Base-by-base conservation (phyloP, 1,140 invertebrate genomes). In the Megalonaias nervosa region DNA sequence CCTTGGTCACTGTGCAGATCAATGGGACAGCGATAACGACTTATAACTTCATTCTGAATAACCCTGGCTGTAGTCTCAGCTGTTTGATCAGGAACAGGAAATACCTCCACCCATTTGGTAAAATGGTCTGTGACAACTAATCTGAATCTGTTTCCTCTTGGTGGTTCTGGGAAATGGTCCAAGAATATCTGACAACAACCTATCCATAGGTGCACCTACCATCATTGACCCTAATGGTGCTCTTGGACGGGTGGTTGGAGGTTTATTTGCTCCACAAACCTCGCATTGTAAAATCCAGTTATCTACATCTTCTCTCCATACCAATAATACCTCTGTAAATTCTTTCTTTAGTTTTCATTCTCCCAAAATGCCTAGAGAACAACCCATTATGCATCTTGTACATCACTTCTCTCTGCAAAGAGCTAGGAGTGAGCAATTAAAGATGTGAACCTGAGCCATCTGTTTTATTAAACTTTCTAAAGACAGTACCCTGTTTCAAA, bases 311-410 rank as follows among this genome's bases (percentile, higher is more conserved):
- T 75, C 31, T 38, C 69, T 31, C 59, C 56, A 56, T 56, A 73
- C 71, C 71, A 73, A 23, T 73, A 73, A n/a, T 73, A 73, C 14
- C 67, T 38, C 38, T 69, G 66, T 21, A 55, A 3, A 69, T 55
- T 31, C 60, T 68, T 55, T 68, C 74, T 69, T 75, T 75, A 14
- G 74, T 75, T 62, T 69, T 68, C 4, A 38, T 67, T 14, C 68
- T 67, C 1, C 74, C 74, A 13, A 75, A 55, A 58, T 75, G 74
- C 23, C 74, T 65, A 11, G 74, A 68, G 31, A n/a, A n/a, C 23
- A 75, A 4, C 14, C 57, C 69, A 48, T 38, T 62, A 38, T 75
- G 74, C 67, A 75, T 69, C n/a, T 60, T 26, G 26, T 26, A 26
- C 26, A 26, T 26, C 26, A 26, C 26, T 26, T 26, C 26, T 26